Evolutionary conservation across 2,888 invertebrate genomes (phyloP), one percentile per base, ranked within the genome.

Genomic region (Caenorhabditis sp.): DNA sequence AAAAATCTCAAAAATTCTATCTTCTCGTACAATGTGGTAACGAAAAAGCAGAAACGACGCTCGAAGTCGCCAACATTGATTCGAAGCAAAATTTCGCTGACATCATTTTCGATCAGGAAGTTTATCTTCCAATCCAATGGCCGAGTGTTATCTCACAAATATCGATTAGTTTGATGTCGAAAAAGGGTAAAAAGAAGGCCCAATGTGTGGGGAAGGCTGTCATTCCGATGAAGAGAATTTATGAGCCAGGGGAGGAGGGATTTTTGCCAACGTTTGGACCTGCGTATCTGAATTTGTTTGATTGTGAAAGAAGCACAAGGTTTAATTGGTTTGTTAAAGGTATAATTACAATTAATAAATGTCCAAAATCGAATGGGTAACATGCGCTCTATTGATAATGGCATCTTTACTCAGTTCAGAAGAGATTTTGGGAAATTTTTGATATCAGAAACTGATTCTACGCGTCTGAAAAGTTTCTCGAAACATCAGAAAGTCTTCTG

Each of bases 201-300:
- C 67, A 58, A 0, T 63, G 70, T 21, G 62, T 81, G 12, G 77
- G 75, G 24, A 66, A 69, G 58, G 72, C 80, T 5, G 62, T 64
- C 1, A 55, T 82, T 27, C 71, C 74, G 4, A 66, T 85, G 69
- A 62, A 70, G 53, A 62, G 64, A 26, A 74, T 84, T 31, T 83
- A 83, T 57, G 79, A 79, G 27, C 73, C 81, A 1, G 84, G 85
- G 24, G 82, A 82, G 8, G 69, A 72, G 17, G 84, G 84, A 43
- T 84, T 71, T 62, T 68, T 84, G 58, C 84, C 84, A 23, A 76
- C 69, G 1, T 84, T 81, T 43, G 85, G 85, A 37, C 85, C 84
- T 4, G 71, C 81, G 0, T 84, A 72, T 67, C 31, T 85, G 49
- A 81, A 80, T 53, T 78, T 85, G 50, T 85, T 81, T 66, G 85